Evolutionary conservation across 2,797 vertebrate genomes (phyloP).

Genomic region (Spinus pinus): DNA sequence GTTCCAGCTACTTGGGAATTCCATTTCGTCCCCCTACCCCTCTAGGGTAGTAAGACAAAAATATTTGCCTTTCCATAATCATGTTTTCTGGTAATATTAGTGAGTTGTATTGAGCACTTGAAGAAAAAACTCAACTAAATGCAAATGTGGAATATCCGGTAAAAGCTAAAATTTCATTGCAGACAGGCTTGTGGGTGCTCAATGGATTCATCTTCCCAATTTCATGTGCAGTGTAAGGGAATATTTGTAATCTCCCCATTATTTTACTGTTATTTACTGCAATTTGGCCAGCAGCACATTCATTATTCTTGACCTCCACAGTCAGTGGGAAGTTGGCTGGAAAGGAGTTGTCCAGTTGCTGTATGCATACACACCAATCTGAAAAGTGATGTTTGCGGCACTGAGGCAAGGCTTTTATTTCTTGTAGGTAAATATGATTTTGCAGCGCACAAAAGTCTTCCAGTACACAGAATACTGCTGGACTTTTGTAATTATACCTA

Average conservation of each 20-base stretch:
- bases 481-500: background rate
- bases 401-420: background rate
- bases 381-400: background rate
- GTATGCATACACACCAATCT: background rate
- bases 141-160: background rate
- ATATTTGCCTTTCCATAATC: background rate
- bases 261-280: background rate
- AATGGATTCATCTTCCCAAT: background rate
- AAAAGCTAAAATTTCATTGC: background rate
- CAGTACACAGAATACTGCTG: background rate
- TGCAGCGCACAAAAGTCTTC: background rate
- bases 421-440: background rate
- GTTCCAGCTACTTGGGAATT: background rate
- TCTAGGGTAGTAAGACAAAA: background rate
- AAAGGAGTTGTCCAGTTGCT: background rate
- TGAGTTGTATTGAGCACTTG: background rate
- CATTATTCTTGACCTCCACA: background rate
- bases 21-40: rapidly evolving
- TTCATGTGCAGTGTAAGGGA: background rate
- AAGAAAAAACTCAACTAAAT: background rate
- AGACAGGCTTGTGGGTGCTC: background rate
- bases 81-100: background rate
- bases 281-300: background rate
- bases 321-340: background rate
- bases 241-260: background rate